phyloP scores from a whole-genome alignment of 2,888 invertebrate species.

The Synergus gifuensis region DNA sequence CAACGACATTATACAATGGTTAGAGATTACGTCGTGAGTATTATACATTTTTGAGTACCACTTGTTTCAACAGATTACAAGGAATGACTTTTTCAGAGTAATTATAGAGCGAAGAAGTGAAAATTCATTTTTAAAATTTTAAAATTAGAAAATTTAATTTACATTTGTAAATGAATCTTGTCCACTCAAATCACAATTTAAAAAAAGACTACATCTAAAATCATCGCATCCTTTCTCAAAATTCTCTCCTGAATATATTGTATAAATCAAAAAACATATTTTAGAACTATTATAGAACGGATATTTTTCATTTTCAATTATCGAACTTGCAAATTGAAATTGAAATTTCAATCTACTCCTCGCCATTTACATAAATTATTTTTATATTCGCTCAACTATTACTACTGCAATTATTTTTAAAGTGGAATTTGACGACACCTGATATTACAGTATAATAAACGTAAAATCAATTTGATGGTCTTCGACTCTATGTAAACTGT shows the following conservation, averaged over 20 bases:
- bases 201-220: no score
- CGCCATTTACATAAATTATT: no score
- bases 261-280: no score
- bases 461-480: background rate
- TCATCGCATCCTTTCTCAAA: background rate
- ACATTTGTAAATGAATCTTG: background rate
- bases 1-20: constrained; percentile 99
- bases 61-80: constrained; percentile 37
- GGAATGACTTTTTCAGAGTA: background rate
- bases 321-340: no score
- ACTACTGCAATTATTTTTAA: background rate
- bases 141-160: no score
- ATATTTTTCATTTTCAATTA: no score
- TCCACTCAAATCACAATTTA: background rate
- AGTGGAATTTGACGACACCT: background rate
- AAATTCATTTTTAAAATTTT: background rate
- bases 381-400: background rate
- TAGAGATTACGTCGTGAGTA: constrained; percentile 78
- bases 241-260: no score
- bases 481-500: constrained; percentile 34
- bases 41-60: constrained; percentile 35
- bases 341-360: no score
- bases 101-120: background rate
- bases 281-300: no score
- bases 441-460: background rate